Evolutionary conservation across 2,888 invertebrate species (phyloP).

Genomic region (Yponomeuta malinellus): DNA sequence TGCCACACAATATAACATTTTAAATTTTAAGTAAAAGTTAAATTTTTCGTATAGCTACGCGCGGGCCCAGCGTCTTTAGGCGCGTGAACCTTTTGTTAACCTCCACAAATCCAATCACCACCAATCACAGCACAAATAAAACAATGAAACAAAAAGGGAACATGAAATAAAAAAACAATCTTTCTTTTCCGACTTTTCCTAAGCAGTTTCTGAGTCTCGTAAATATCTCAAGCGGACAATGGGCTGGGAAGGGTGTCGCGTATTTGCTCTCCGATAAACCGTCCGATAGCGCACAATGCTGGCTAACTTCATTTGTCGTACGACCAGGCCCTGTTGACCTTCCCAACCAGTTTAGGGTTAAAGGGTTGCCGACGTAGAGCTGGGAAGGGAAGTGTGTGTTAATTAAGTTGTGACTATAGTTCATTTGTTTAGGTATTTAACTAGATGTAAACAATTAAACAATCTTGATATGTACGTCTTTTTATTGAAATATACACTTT

Average conservation of each 20-base stretch:
- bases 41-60: too few species aligned
- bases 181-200: background rate
- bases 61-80: background rate
- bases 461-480: too few species aligned
- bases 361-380: background rate
- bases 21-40: too few species aligned
- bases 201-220: background rate
- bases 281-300: background rate
- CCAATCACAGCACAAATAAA: background rate
- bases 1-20: too few species aligned
- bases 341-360: background rate
- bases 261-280: background rate
- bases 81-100: background rate
- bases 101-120: background rate
- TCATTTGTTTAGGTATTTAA: too few species aligned
- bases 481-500: too few species aligned
- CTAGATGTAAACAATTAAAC: too few species aligned
- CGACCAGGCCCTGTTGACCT: background rate
- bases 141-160: background rate
- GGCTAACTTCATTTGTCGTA: background rate
- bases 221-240: conserved; percentile 1
- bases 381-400: background rate
- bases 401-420: background rate
- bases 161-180: background rate
- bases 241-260: background rate